Base-by-base conservation (phyloP, 2,113 vertebrate species). In the Oxyura jamaicensis region DNA sequence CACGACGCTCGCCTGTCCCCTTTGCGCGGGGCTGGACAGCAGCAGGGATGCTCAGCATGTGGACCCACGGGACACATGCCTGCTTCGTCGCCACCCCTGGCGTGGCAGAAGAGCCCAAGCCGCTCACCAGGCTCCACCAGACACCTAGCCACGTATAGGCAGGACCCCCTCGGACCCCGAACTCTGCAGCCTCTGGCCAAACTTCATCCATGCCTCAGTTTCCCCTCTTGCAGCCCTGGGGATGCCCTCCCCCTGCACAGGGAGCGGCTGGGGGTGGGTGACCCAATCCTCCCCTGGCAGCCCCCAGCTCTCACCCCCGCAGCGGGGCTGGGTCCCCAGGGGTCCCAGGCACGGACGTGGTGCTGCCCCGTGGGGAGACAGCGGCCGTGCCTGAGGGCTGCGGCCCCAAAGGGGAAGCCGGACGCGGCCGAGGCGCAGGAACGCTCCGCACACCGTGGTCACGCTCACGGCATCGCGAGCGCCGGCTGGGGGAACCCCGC, bases 341-440 rank as follows among this genome's bases (percentile, higher is more conserved):
- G 50, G 36, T n/a, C 26, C 63, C 3, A 3, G 66, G 36, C 36
- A 39, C 4, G 31, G 46, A 36, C 46, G 39, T 2, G 2, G 46
- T 8, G 0, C 31, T 46, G 14, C 10, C 2, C 1, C 0, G 0
- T 39, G 36, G 36, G 36, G 36, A 39, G 36, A 39, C 36, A 9
- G 7, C 36, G 36, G n/a, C 59, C 1, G 0, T 58, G 42, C 26
- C 65, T 17, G 1, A 3, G 8, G 62, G 55, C 63, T 69, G 28
- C 5, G 1, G 44, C 4, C 22, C 63, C 73, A 42, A 5, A 39
- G 33, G n/a, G 71, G 48, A 55, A 74, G 33, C 26, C 71, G 0
- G 0, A 10, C 21, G 0, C 0, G 17, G 4, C 48, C 1, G 17
- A 65, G 60, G 28, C 1, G 4, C 11, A 3, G 36, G 52, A 52